These are phyloP conservation scores for Rhinatrema bivittatum DNA, from an alignment of 2,797 vertebrate genomes.

Conservation along the genomic window DNA sequence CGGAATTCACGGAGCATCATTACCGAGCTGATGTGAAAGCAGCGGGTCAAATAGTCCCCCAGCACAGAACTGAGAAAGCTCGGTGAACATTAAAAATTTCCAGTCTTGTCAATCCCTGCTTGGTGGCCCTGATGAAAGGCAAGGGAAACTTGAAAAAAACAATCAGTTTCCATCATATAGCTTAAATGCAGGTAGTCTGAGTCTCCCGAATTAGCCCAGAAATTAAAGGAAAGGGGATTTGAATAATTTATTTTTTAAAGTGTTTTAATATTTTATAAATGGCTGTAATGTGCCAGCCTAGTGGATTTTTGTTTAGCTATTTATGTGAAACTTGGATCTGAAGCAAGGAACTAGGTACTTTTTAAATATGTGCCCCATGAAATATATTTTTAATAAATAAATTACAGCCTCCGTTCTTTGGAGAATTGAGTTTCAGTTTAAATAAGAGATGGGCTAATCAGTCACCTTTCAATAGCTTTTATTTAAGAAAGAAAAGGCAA, in stretches of 20 bases:
- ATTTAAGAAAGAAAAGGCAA: too few relatives aligned
- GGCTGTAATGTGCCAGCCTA: slow-evolving; percentile 28
- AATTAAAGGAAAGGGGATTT: slow-evolving; percentile 18
- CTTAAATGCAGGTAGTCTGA: fast-evolving
- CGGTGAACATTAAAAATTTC: background rate
- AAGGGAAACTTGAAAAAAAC: too few relatives aligned
- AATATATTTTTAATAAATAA: slow-evolving; percentile 20
- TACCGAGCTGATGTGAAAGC: background rate
- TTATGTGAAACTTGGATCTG: slow-evolving; percentile 26
- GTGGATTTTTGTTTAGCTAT: slow-evolving; percentile 32
- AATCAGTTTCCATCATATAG: too few relatives aligned
- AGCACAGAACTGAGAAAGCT: background rate
- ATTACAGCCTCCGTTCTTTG: background rate
- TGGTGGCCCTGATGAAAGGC: background rate
- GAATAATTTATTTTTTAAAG: slow-evolving; percentile 45
- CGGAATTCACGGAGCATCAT: background rate
- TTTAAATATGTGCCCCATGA: slow-evolving; percentile 24
- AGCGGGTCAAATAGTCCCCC: background rate
- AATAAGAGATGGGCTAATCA: too few relatives aligned
- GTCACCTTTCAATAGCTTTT: too few relatives aligned
- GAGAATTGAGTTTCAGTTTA: slow-evolving; percentile 5
- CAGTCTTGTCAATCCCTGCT: background rate
- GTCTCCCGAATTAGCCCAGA: background rate
- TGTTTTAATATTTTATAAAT: slow-evolving; percentile 50
- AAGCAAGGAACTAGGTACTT: slow-evolving; percentile 17